Percentiles rank a stretch among this genome's conserved stretches.
Evolutionary conservation across 2,888 invertebrate species (phyloP).

Genomic region (Octonoba sinensis): DNA sequence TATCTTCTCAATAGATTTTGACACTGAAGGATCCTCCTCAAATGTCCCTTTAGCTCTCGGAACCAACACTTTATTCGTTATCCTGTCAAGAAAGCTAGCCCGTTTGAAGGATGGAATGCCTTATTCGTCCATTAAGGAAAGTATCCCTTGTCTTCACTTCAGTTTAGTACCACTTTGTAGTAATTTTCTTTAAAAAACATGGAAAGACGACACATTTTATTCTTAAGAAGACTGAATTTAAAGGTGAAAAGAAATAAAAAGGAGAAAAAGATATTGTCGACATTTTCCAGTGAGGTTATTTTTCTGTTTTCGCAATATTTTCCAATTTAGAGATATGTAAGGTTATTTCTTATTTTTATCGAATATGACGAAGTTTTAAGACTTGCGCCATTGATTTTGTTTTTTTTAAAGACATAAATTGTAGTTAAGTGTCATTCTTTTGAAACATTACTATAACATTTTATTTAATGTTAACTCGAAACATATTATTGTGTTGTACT

Average conservation of each 20-base stretch:
- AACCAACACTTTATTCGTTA: slow-evolving; percentile 31
- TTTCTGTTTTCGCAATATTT: neutral
- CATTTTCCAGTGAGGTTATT: neutral
- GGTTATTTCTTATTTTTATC: too few species aligned
- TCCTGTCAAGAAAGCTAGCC: slow-evolving; percentile 35
- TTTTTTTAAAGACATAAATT: too few species aligned
- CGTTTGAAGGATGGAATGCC: slow-evolving; percentile 48
- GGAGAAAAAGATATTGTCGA: neutral
- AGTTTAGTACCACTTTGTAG: slow-evolving; percentile 34
- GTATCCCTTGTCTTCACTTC: slow-evolving; percentile 42
- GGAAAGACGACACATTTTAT: slow-evolving; percentile 34
- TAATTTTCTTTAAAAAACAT: slow-evolving; percentile 25
- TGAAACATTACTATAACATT: too few species aligned
- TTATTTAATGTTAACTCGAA: too few species aligned
- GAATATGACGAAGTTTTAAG: too few species aligned
- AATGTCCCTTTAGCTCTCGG: slow-evolving; percentile 15
- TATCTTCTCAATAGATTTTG: slow-evolving; percentile 33
- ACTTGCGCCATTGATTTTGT: too few species aligned
- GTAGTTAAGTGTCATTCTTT: too few species aligned
- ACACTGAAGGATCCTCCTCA: slow-evolving; percentile 20
- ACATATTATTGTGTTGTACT: too few species aligned
- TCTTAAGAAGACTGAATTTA: neutral
- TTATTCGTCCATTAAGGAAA: slow-evolving; percentile 57
- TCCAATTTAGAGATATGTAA: too few species aligned
- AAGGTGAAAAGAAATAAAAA: neutral